These are phyloP conservation scores for Coluber constrictor DNA, from an alignment of 2,797 vertebrate species.

Conservation along the genomic window DNA sequence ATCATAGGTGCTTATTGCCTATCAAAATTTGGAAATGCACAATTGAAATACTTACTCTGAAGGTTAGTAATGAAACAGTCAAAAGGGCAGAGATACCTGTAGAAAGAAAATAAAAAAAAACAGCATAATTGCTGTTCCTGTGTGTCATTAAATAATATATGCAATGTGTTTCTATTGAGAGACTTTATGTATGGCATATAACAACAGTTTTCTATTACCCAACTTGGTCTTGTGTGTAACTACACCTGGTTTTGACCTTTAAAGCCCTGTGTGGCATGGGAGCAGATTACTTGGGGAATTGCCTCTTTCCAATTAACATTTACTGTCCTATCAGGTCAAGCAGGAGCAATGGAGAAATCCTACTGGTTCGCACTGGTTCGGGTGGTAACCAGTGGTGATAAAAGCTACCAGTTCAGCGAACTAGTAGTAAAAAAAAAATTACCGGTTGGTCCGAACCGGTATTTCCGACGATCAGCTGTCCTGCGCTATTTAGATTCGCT, in stretches of 20 bases:
- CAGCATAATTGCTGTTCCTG: not conserved
- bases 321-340: no score
- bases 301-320: not conserved
- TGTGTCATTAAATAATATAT: not conserved
- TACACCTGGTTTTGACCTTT: not conserved
- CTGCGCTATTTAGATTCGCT: no score
- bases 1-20: not conserved
- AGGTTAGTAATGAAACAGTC: not conserved
- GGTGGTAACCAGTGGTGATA: no score
- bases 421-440: no score
- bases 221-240: not conserved
- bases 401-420: no score
- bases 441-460: no score
- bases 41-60: not conserved
- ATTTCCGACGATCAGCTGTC: no score
- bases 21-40: not conserved
- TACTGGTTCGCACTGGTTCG: no score
- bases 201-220: not conserved
- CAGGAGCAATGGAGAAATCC: not conserved
- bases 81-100: not conserved
- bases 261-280: not conserved
- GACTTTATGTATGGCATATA: not conserved
- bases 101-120: not conserved
- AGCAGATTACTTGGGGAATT: not conserved
- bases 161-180: not conserved